Conservation (phyloP, 2,113 vertebrate genomes). For the Triplophysa rosa region DNA sequence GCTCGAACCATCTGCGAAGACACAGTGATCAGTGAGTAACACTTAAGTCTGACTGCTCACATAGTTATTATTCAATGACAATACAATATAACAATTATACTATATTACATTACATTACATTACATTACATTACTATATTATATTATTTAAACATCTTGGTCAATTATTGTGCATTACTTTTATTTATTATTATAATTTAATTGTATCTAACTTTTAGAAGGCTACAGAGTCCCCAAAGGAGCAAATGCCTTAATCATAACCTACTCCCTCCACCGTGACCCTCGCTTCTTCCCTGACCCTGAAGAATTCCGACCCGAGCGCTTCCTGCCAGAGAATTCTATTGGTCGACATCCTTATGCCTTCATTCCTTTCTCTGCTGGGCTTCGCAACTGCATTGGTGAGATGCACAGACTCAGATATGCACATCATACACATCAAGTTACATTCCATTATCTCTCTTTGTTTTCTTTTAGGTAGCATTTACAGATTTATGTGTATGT, state of each 20-base stretch:
- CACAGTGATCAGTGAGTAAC: conserved; percentile 81
- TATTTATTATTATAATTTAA: background rate
- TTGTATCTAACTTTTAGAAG: conserved; percentile 66
- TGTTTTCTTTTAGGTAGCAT: background rate
- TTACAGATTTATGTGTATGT: background rate
- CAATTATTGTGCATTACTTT: too few relatives aligned
- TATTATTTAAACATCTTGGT: too few relatives aligned
- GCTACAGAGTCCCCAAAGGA: conserved; percentile 79
- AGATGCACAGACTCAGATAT: conserved; percentile 48
- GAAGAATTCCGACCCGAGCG: conserved; percentile 90
- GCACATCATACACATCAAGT: background rate
- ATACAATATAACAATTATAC: background rate
- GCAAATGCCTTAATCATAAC: conserved; percentile 75
- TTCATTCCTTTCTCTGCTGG: conserved; percentile 95
- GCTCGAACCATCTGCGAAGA: conserved; percentile 82
- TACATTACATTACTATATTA: too few relatives aligned
- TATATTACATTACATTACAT: background rate
- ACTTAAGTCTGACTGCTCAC: background rate
- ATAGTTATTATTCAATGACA: background rate
- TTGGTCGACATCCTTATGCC: conserved; percentile 80
- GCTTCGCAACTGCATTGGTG: conserved; percentile 93
- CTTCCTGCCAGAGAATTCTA: conserved; percentile 82
- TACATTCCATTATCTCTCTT: background rate
- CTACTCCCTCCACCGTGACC: conserved; percentile 86
- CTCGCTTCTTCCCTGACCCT: conserved; percentile 82